Evolutionary conservation across 1,140 invertebrate genomes (phyloP), one percentile per base, ranked within the genome.

Genomic region (Plectrocnemia conspersa): DNA sequence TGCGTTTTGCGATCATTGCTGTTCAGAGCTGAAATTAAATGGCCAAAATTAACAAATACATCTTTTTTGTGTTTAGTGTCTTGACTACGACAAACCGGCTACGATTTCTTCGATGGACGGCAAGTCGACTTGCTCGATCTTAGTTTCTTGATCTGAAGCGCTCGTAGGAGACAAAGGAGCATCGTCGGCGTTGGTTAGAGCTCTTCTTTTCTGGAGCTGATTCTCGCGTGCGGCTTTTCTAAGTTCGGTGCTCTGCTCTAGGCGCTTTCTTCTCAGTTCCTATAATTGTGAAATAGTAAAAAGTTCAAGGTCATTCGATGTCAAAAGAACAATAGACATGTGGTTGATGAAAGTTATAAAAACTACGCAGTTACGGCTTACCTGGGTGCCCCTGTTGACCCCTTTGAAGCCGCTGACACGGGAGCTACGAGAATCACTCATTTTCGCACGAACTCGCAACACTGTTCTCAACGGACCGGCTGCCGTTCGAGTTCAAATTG

Each of bases 211-310:
- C 1, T 88, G 77, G n/a, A 99, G 73, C 65, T 95, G 92, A 64
- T 98, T 94, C 74, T 98, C 94, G 66, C 96, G 91, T 35, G 90
- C 88, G 4, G 87, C 85, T 77, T 97, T 98, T 11, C 97, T 77
- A 5, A 99, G 74, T 63, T 96, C 89, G 9, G 98, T 83, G 6
- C 84, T 89, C 16, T 90, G 80, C 69, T 97, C 93, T 64, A 81
- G 86, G 54, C 96, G 80, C 54, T 92, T 82, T 60, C 92, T 80
- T 50, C 95, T 82, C 68, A 95, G 83, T 63, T 93, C 91, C 88
- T 93, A 10, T 5, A 41, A 6, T 19, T 10, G 22, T 38, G 18
- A 41, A 13, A 19, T 19, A 22, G 3, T 41, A 13, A 62, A 24
- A 44, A 23, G 16, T 7, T 44, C 15, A 23, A 44, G 41, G 3